A percentile compares a stretch with the other conserved stretches of the same genome.
phyloP scores from a whole-genome alignment of 92 coral and sea anemone species.

The Epizoanthus ramosus region DNA sequence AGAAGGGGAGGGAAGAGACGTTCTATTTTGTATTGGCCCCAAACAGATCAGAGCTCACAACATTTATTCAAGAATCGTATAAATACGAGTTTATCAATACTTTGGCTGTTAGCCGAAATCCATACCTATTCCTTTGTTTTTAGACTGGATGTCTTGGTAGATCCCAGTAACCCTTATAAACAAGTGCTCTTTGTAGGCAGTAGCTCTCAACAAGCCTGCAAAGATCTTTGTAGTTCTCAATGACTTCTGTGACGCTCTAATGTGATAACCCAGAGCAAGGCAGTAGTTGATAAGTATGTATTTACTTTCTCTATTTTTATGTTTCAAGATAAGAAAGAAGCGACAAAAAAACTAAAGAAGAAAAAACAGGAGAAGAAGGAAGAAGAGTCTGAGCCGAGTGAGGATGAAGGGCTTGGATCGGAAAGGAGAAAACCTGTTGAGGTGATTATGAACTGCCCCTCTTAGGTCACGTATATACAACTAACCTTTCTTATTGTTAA shows the following conservation, averaged over 20 bases:
- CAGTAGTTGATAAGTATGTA: neutral
- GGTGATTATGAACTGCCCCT: neutral
- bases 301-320: neutral
- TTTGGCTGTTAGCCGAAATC: no score
- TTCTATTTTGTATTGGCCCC: neutral
- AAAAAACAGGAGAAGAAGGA: slow-evolving; percentile 42
- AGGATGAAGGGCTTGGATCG: slow-evolving; percentile 15
- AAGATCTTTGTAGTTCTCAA: no score
- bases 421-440: slow-evolving; percentile 23
- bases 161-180: no score
- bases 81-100: no score
- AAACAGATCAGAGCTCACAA: no score
- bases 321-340: slow-evolving; percentile 40
- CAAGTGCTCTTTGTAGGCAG: no score
- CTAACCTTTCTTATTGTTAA: neutral
- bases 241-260: no score
- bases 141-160: no score
- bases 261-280: no score
- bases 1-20: neutral
- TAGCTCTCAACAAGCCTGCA: no score
- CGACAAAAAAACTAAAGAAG: slow-evolving; percentile 32
- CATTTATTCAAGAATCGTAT: no score
- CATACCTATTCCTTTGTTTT: no score
- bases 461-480: neutral
- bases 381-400: slow-evolving; percentile 28